Evolutionary conservation across 2,113 vertebrate species (phyloP).

Genomic region (Dicentrarchus labrax): DNA sequence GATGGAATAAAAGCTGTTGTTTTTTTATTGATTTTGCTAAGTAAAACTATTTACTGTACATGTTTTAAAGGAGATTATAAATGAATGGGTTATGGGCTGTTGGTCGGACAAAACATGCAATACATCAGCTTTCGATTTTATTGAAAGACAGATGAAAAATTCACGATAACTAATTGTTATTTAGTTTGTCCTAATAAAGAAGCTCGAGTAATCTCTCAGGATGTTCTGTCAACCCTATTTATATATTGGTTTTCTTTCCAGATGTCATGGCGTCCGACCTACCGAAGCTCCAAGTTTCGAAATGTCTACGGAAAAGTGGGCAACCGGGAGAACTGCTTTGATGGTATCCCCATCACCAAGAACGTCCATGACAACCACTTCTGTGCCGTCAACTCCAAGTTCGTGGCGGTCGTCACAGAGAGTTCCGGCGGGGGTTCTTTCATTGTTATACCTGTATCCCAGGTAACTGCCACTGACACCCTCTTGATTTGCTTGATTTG

Average conservation of each 20-base stretch:
- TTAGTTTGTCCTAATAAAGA: not conserved
- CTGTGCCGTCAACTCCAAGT: conserved; percentile 95
- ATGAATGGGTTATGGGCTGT: not conserved
- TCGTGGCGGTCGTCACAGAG: conserved; percentile 96
- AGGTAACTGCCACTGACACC: conserved; percentile 82
- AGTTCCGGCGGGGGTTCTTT: conserved; percentile 94
- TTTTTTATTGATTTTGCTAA: not conserved
- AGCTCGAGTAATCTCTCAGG: not conserved
- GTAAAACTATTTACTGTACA: not conserved
- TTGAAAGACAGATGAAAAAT: not conserved
- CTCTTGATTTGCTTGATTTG: not conserved
- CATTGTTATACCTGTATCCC: conserved; percentile 93
- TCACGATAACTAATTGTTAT: not conserved
- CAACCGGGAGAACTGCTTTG: conserved; percentile 96
- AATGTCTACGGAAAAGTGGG: conserved; percentile 97
- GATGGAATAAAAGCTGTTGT: not conserved
- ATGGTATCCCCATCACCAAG: conserved; percentile 97
- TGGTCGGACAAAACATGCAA: not conserved
- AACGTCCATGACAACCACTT: conserved; percentile 99
- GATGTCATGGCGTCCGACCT: conserved; percentile 99
- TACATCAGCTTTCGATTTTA: no score
- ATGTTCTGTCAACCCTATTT: not conserved
- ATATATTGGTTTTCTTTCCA: conserved; percentile 60
- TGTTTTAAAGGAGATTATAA: not conserved
- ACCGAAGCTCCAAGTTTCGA: conserved; percentile 99